Evolutionary conservation across 1,140 invertebrate genomes (phyloP), one percentile per base, ranked within the genome.

Genomic region (Drosophila parvula): DNA sequence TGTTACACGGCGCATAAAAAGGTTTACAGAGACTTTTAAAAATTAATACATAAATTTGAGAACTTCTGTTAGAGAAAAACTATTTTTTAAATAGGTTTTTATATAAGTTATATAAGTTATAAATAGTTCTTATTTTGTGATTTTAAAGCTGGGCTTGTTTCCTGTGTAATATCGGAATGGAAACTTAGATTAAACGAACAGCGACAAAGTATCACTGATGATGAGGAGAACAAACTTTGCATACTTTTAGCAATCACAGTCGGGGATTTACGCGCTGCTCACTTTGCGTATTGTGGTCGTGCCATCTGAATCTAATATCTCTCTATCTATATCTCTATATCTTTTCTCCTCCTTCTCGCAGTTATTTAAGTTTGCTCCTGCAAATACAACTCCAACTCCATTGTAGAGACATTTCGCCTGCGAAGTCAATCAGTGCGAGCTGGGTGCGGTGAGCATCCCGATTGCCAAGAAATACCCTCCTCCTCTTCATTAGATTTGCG

Each of bases 401-500:
- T 45, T 51, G 55, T 53, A 45, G 5, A 18, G 38, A 18, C 40
- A 30, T 27, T 32, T 32, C 58, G 12, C 34, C 28, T 50, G 36
- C 53, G 41, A 44, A 75, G 53, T 56, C 73, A 75, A 58, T 75
- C 70, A 75, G 40, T 38, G 51, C 56, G 40, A 55, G 28, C 30
- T 74, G 51, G 36, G 43, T 55, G 65, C 38, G 47, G 47, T 67
- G 40, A 55, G 57, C 47, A 32, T 74, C 51, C 70, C 47, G 40
- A 71, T 53, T 61, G 67, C 34, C 58, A 34, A 22, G 61, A 38
- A 51, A 53, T 53, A 45, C 34, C 36, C 64, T 45, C 71, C 64
- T 45, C 71, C 22, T 22, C 22, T 43, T 65, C 60, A 75, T 75
- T 75, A 63, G 45, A 57, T 65, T 74, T 74, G 12, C 43, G 40